Evolutionary conservation across 2,797 vertebrate species (phyloP).

Genomic region (Silurus lanzhouensis): DNA sequence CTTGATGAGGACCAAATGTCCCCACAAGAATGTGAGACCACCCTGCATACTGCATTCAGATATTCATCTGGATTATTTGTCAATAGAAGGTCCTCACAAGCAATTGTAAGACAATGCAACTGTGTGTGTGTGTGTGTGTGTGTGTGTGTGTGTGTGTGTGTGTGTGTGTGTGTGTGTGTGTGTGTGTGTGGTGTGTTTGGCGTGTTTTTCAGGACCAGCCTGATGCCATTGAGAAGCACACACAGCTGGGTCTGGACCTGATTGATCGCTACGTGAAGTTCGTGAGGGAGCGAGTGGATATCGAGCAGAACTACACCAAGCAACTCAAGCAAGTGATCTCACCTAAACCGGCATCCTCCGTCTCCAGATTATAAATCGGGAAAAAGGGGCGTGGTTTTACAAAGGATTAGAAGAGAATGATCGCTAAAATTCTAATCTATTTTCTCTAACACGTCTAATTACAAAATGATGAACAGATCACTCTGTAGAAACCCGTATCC

Average conservation of each 20-base stretch:
- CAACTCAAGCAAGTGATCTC: conserved; percentile 82
- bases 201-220: conserved; percentile 86
- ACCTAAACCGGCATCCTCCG: background rate
- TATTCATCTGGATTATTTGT: background rate
- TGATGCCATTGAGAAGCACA: conserved; percentile 95
- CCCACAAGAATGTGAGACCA: background rate
- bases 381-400: background rate
- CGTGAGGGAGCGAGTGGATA: conserved; percentile 91
- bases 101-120: background rate
- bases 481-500: no score
- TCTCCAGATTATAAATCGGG: background rate
- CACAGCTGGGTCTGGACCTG: conserved; percentile 89
- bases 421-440: no score
- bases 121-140: background rate
- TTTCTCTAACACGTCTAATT: no score
- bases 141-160: background rate
- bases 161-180: background rate
- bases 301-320: conserved; percentile 93
- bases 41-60: no score
- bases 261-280: conserved; percentile 95
- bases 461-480: no score
- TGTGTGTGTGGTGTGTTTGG: conserved; percentile 44
- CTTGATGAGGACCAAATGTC: background rate
- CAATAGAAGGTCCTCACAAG: background rate
- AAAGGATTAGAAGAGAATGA: background rate